Evolutionary conservation across 2,113 vertebrate genomes (phyloP).

Genomic region (Lepisosteus osseus): DNA sequence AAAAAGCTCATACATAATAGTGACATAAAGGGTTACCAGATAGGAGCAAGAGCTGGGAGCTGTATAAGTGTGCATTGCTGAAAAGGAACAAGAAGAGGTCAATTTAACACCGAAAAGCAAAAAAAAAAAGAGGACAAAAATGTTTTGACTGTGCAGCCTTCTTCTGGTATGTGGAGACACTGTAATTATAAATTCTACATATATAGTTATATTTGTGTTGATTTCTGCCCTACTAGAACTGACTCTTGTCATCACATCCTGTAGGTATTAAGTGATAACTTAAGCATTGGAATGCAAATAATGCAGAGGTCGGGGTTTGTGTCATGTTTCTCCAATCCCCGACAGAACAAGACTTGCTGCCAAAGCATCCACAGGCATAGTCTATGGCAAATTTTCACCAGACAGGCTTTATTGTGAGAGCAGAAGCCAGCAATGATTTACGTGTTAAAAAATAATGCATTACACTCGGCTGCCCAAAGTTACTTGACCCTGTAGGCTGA

Average conservation of each 20-base stretch:
- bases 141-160: too few species aligned
- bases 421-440: slow-evolving; percentile 44
- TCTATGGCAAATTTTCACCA: slow-evolving; percentile 42
- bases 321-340: slow-evolving; percentile 45
- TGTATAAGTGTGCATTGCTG: too few species aligned
- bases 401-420: slow-evolving; percentile 45
- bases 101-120: too few species aligned
- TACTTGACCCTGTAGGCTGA: slow-evolving; percentile 46
- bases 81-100: too few species aligned
- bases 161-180: too few species aligned
- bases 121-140: too few species aligned
- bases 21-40: too few species aligned
- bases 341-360: slow-evolving; percentile 43
- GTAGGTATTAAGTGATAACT: slow-evolving; percentile 53
- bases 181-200: too few species aligned
- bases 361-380: slow-evolving; percentile 48
- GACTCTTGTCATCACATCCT: slow-evolving; percentile 57
- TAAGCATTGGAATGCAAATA: slow-evolving; percentile 64
- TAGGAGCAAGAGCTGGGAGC: too few species aligned
- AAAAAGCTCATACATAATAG: too few species aligned
- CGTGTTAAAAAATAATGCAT: slow-evolving; percentile 41
- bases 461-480: slow-evolving; percentile 42
- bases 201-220: too few species aligned
- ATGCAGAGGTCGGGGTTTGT: slow-evolving; percentile 58
- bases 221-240: slow-evolving; percentile 63